These are phyloP conservation scores for Dicrostonyx torquatus DNA, from an alignment of 2,797 vertebrate species.

Conservation along the genomic window DNA sequence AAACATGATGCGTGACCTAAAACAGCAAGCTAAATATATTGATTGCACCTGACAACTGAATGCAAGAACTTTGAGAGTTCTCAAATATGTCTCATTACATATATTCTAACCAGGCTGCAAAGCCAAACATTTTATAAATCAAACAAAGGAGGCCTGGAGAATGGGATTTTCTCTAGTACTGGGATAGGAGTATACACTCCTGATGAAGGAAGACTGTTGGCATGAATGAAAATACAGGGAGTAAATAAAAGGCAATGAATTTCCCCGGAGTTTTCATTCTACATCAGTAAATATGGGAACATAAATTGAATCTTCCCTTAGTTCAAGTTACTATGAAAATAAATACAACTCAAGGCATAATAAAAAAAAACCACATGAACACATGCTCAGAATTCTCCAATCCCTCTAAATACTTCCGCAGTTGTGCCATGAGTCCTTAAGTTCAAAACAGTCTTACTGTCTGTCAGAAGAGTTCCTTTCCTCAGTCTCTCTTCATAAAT, in stretches of 20 bases:
- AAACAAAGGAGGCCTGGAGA: neutral
- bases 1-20: neutral
- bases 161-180: neutral
- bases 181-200: too few species aligned
- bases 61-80: neutral
- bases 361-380: neutral
- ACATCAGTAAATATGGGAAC: neutral
- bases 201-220: neutral
- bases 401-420: neutral
- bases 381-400: neutral
- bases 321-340: neutral
- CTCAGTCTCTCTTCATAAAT: neutral
- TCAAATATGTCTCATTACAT: neutral
- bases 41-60: neutral
- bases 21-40: neutral
- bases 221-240: neutral
- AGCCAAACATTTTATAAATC: slow-evolving; percentile 22
- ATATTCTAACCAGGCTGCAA: neutral
- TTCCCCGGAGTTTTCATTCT: neutral
- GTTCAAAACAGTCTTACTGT: neutral
- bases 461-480: neutral
- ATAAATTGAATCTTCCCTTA: neutral
- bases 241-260: neutral
- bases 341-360: neutral
- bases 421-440: neutral